phyloP scores from a whole-genome alignment of 2,888 invertebrate genomes.

The Drosophila diplacantha region DNA sequence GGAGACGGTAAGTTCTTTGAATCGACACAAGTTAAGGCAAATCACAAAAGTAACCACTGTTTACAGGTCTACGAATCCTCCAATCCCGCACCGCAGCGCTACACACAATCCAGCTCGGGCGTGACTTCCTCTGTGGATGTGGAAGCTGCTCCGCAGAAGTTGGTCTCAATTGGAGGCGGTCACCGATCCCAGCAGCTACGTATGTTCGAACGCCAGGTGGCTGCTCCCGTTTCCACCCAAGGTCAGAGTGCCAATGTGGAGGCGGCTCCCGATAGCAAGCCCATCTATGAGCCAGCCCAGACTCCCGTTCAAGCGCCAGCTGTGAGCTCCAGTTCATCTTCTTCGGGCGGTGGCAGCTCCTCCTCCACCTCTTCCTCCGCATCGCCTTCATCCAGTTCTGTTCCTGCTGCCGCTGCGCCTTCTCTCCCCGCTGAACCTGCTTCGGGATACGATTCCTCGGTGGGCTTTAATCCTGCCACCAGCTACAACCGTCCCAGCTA shows the following conservation, averaged over 20 bases:
- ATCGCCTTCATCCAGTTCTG: conserved; percentile 18
- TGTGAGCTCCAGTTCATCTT: conserved; percentile 29
- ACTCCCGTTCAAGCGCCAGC: conserved; percentile 40
- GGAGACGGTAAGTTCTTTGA: conserved; percentile 69
- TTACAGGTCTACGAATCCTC: conserved; percentile 73
- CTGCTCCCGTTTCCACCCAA: conserved; percentile 56
- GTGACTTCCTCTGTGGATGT: conserved; percentile 30
- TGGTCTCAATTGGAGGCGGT: conserved; percentile 57
- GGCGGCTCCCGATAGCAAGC: conserved; percentile 51
- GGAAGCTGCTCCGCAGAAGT: conserved; percentile 47
- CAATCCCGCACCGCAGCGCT: conserved; percentile 64
- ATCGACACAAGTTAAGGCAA: not conserved
- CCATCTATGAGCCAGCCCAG: conserved; percentile 54
- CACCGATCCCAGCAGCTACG: conserved; percentile 56
- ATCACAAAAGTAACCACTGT: not conserved
- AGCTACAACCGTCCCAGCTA: conserved; percentile 65
- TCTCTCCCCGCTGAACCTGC: conserved; percentile 39
- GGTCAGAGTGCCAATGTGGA: conserved; percentile 53
- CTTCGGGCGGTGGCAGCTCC: conserved; percentile 24
- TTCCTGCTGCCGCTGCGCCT: conserved; percentile 17
- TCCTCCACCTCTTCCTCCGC: conserved; percentile 17
- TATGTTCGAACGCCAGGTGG: conserved; percentile 74
- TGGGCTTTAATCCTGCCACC: conserved; percentile 44
- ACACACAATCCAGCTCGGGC: conserved; percentile 51
- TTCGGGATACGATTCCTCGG: conserved; percentile 30